phyloP scores from a whole-genome alignment of 2,888 invertebrate species.

The Tiliacea citrago region DNA sequence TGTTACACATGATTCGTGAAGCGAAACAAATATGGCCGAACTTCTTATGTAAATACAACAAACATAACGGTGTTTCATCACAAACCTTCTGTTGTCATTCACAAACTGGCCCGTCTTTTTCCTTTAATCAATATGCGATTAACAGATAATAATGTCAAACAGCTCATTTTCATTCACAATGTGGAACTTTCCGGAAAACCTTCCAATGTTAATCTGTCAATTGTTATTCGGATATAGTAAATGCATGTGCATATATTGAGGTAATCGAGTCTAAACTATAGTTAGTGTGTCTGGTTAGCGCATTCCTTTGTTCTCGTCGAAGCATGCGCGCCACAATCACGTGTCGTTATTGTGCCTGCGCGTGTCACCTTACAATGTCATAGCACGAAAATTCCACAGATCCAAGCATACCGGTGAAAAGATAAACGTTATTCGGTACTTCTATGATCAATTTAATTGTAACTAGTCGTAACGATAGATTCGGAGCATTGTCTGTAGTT shows the following conservation, averaged over 20 bases:
- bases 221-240: slow-evolving; percentile 42
- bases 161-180: slow-evolving; percentile 17
- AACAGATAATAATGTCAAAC: background rate
- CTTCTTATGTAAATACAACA: slow-evolving; percentile 49
- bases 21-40: slow-evolving; percentile 58
- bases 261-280: slow-evolving; percentile 37
- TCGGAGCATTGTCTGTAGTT: slow-evolving; percentile 20
- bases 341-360: slow-evolving; percentile 57
- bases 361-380: slow-evolving; percentile 62
- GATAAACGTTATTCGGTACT: slow-evolving; percentile 2
- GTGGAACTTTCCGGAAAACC: slow-evolving; percentile 30
- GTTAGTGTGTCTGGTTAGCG: slow-evolving; percentile 57
- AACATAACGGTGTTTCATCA: slow-evolving; percentile 32
- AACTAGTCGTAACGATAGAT: slow-evolving; percentile 32
- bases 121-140: background rate
- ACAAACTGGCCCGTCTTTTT: slow-evolving; percentile 4
- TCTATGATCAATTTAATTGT: slow-evolving; percentile 10
- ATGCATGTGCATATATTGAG: slow-evolving; percentile 50
- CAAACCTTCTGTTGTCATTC: slow-evolving; percentile 20
- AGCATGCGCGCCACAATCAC: slow-evolving; percentile 61
- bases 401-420: slow-evolving; percentile 14
- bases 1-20: slow-evolving; percentile 49
- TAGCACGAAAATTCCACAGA: slow-evolving; percentile 51
- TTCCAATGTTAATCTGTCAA: slow-evolving; percentile 25
- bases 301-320: slow-evolving; percentile 66